Conservation (phyloP, 2,888 invertebrate species). For the Palloptera scutellata region DNA sequence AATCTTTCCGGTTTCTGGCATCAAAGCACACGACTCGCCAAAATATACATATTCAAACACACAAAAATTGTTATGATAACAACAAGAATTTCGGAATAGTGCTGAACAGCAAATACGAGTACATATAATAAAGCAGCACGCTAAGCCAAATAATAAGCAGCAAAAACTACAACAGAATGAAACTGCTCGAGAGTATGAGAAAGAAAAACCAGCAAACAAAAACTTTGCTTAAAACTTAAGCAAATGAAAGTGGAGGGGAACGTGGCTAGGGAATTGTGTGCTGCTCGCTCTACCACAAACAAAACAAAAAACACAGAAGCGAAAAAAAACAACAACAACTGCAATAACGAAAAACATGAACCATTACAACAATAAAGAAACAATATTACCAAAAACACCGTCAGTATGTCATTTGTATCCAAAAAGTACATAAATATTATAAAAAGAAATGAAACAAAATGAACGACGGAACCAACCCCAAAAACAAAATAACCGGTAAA, state of each 20-base stretch:
- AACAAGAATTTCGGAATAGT: too few relatives aligned
- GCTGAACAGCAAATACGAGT: background rate
- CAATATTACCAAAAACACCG: background rate
- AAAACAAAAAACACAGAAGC: background rate
- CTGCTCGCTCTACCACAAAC: too few relatives aligned
- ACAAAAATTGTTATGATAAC: too few relatives aligned
- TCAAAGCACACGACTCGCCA: too few relatives aligned
- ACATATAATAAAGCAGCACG: background rate
- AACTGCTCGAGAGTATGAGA: background rate
- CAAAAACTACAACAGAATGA: conserved; percentile 5
- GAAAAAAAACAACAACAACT: background rate
- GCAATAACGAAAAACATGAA: background rate
- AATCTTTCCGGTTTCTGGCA: too few relatives aligned
- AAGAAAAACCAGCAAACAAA: too few relatives aligned
- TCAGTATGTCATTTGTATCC: background rate
- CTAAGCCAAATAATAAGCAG: background rate
- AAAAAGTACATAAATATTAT: too few relatives aligned
- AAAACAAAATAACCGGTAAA: background rate
- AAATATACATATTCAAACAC: too few relatives aligned
- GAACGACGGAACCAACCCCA: background rate
- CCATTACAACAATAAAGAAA: background rate
- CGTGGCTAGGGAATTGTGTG: too few relatives aligned
- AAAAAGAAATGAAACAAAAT: too few relatives aligned
- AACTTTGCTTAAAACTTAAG: too few relatives aligned
- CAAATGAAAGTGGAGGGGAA: background rate